These are phyloP conservation scores for Steatocranus sp. DNA, from an alignment of 2,797 vertebrate genomes.

Conservation along the genomic window DNA sequence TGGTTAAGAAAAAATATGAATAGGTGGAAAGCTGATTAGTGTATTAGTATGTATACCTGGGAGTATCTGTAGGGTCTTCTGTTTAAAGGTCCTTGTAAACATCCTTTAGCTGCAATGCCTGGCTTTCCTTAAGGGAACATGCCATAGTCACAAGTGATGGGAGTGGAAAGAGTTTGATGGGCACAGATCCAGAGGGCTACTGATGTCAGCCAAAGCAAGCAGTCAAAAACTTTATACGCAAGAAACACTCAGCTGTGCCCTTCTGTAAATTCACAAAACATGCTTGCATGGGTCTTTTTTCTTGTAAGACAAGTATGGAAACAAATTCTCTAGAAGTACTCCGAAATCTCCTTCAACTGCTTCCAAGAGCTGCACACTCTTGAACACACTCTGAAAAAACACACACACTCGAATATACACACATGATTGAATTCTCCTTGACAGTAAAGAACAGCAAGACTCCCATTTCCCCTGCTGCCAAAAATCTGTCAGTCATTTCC, in stretches of 20 bases:
- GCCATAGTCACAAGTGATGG: not conserved
- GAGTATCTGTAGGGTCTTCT: not conserved
- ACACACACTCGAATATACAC: not conserved
- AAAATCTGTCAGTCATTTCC: slow-evolving; percentile 42
- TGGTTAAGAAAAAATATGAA: not conserved
- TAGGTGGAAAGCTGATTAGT: not conserved
- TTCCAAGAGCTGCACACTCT: slow-evolving; percentile 5
- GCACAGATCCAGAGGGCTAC: not conserved
- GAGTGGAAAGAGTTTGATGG: not conserved
- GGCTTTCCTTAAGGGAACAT: not conserved
- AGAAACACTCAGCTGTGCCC: slow-evolving; percentile 3
- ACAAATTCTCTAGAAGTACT: slow-evolving; percentile 11
- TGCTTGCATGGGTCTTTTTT: not conserved
- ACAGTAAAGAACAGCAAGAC: slow-evolving; percentile 35
- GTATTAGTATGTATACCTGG: not conserved
- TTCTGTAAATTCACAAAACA: not conserved
- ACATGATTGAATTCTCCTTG: slow-evolving; percentile 33
- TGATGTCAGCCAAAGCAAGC: slow-evolving; percentile 24
- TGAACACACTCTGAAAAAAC: not conserved
- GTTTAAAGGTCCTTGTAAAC: not conserved
- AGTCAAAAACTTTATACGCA: not conserved
- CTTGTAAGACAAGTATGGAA: not conserved
- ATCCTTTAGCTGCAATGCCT: not conserved
- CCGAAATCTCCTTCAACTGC: not conserved
- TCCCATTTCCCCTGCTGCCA: slow-evolving; percentile 40